Conservation (phyloP, 1,140 invertebrate species). For the Drosophila hydei region DNA sequence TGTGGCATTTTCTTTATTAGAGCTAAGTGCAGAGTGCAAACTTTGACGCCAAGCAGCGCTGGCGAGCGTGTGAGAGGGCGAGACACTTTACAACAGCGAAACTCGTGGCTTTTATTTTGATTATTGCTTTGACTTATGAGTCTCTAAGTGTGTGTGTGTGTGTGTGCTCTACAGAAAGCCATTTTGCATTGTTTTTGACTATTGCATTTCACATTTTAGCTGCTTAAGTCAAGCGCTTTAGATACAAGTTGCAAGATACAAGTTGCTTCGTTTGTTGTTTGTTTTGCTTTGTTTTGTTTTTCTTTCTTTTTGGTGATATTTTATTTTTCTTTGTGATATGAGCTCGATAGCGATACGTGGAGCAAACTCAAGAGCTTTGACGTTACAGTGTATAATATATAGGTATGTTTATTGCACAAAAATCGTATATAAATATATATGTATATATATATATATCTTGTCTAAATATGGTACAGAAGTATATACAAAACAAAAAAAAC, state of each 20-base stretch:
- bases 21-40: constrained; percentile 75
- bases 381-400: constrained; percentile 82
- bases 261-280: constrained; percentile 21
- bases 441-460: constrained; percentile 17
- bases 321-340: constrained; percentile 13
- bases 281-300: neutral
- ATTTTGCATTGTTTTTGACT: constrained; percentile 40
- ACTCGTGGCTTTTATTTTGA: constrained; percentile 65
- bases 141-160: constrained; percentile 27
- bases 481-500: constrained; percentile 5
- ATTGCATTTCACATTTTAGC: constrained; percentile 21
- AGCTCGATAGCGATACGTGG: constrained; percentile 77
- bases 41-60: constrained; percentile 46
- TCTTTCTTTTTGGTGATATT: constrained; percentile 12
- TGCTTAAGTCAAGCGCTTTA: constrained; percentile 29
- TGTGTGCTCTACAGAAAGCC: constrained; percentile 24
- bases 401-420: constrained; percentile 53
- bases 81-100: constrained; percentile 22
- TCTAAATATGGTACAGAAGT: constrained; percentile 16
- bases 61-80: constrained; percentile 2
- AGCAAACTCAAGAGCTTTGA: constrained; percentile 76
- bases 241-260: constrained; percentile 16
- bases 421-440: constrained; percentile 31
- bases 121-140: constrained; percentile 55
- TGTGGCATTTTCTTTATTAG: constrained; percentile 57